phyloP scores from a whole-genome alignment of 2,888 invertebrate genomes.

The Plutella xylostella region DNA sequence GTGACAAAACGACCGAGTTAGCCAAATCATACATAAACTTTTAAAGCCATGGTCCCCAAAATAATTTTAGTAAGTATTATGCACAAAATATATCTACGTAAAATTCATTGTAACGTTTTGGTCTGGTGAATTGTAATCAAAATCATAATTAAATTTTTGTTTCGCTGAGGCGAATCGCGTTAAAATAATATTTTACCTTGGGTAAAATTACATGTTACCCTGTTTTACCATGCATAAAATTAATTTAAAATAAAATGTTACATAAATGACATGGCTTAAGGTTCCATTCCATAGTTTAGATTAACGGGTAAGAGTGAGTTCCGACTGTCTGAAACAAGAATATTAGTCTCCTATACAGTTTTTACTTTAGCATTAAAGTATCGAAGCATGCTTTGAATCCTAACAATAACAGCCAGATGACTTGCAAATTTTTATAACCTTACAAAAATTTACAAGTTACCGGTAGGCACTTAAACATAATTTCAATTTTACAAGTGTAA shows the following conservation, averaged over 20 bases:
- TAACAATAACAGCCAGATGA: too few species aligned
- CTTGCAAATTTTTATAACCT: too few species aligned
- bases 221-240: constrained; percentile 42
- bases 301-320: too few species aligned
- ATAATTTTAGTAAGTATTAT: constrained; percentile 24
- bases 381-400: too few species aligned
- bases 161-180: constrained; percentile 8
- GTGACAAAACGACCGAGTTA: constrained; percentile 7
- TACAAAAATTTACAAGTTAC: too few species aligned
- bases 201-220: constrained; percentile 29
- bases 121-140: constrained; percentile 16
- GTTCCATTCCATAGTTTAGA: too few species aligned
- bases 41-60: constrained; percentile 43
- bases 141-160: constrained; percentile 2
- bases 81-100: constrained; percentile 25
- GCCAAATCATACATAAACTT: constrained; percentile 11
- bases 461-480: too few species aligned
- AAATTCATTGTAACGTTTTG: constrained; percentile 34
- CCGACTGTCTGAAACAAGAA: too few species aligned
- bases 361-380: too few species aligned
- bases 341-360: too few species aligned
- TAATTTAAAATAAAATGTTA: not conserved
- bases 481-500: too few species aligned
- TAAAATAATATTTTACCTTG: too few species aligned
- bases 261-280: not conserved